These are phyloP conservation scores for Paradisaea rubra DNA, from an alignment of 2,113 vertebrate genomes.

Conservation along the genomic window DNA sequence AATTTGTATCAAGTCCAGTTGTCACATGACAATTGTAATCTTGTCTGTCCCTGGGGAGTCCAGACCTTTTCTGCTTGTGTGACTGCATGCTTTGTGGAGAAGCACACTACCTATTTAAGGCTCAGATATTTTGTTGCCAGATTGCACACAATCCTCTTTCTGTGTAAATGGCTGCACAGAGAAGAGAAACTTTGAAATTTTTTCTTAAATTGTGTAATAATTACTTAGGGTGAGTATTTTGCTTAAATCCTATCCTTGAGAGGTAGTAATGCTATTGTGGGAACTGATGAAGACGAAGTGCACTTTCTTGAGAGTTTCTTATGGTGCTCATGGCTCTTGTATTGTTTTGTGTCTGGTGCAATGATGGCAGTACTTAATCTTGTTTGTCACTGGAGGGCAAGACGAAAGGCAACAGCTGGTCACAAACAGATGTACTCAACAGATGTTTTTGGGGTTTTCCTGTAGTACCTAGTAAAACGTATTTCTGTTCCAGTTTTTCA, in stretches of 20 bases:
- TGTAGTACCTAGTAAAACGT: not conserved
- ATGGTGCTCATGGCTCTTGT: accelerated
- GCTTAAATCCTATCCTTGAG: not conserved
- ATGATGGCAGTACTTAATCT: not conserved
- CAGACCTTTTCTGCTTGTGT: not conserved
- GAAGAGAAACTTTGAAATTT: not conserved
- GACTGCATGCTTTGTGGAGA: not conserved
- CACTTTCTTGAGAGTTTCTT: not conserved
- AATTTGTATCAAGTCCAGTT: not conserved
- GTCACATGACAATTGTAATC: not conserved
- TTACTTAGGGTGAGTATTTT: not conserved
- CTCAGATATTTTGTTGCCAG: not conserved
- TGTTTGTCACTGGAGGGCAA: not conserved
- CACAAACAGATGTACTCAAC: not conserved
- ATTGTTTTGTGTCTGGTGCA: not conserved
- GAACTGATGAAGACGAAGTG: not conserved
- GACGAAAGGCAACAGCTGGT: not conserved
- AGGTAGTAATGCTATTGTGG: not conserved
- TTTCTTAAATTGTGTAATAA: not conserved
- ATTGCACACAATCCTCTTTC: not conserved
- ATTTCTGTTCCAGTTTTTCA: not conserved
- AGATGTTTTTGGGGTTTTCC: not conserved
- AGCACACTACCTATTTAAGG: not conserved
- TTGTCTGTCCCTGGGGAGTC: not conserved
- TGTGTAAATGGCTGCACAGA: not conserved